Evolutionary conservation across 2,888 invertebrate species (phyloP), one percentile per base, ranked within the genome.

Genomic region (Drosophila ezoana): DNA sequence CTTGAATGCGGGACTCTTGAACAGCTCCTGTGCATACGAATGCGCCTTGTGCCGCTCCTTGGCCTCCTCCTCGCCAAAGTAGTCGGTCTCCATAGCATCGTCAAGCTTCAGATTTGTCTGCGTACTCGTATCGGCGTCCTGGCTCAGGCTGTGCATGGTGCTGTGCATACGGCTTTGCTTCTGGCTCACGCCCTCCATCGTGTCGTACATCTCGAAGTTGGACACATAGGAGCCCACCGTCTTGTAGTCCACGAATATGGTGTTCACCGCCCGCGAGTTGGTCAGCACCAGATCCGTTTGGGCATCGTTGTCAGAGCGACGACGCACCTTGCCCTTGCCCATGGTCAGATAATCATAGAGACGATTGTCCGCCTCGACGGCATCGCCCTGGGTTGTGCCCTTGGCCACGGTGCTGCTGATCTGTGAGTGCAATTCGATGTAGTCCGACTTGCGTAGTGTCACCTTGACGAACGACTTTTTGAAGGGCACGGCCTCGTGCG

Each of bases 131-230:
- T 53, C 53, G 10, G 2, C 23, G 2, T 16, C 8, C n/a, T 32
- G n/a, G 4, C 1, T 13, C 4, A 45, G 8, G 3, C 23, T 52
- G 2, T 14, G 16, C 41, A 61, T n/a, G 0, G 47, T 40, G 18
- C 8, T 20, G 0, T 35, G 28, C 6, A 20, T 2, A 8, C 13
- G 51, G 6, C 43, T 23, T 1, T 33, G 37, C 16, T 33, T 58
- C 3, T 33, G 16, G 1, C 10, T 1, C 0, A 62, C 23, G 13
- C 72, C 77, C 8, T 93, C 92, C 70, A 94, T 95, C 0, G 95
- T 95, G 84, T 96, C 96, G 82, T 94, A 94, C 94, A 96, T 95
- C 78, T 96, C 95, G 94, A 95, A 96, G 84, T 95, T 93, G 0
- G 96, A 96, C 0, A 95, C 96, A 85, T 95, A 95, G 0, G 94